A percentile compares a stretch with the other conserved stretches of the same genome.
These are phyloP conservation scores for Syrrhaptes paradoxus DNA, from an alignment of 2,113 vertebrate genomes.

Conservation along the genomic window DNA sequence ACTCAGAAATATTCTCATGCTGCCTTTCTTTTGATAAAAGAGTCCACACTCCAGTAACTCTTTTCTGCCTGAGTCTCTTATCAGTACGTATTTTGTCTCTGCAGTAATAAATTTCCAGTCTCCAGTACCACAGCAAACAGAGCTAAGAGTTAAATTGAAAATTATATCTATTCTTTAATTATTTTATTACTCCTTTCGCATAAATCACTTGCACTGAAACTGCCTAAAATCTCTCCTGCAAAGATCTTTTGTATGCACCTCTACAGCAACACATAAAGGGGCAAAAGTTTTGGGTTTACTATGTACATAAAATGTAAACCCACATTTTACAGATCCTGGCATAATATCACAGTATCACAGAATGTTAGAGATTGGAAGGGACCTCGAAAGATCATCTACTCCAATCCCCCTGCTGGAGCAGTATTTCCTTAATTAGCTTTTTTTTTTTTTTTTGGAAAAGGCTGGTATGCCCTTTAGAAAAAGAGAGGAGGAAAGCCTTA, in stretches of 20 bases:
- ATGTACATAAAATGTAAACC: neutral
- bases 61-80: neutral
- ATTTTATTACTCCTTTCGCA: slow-evolving; percentile 28
- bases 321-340: neutral
- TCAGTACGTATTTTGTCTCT: neutral
- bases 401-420: too few relatives aligned
- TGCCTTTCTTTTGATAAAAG: neutral
- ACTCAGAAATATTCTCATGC: neutral
- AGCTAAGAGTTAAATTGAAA: slow-evolving; percentile 37
- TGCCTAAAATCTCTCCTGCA: slow-evolving; percentile 7
- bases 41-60: neutral
- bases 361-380: too few relatives aligned
- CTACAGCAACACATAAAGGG: neutral
- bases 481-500: neutral
- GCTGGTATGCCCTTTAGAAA: neutral
- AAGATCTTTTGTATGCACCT: neutral
- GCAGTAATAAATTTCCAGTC: neutral
- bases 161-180: slow-evolving; percentile 30
- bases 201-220: slow-evolving; percentile 45
- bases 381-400: too few relatives aligned
- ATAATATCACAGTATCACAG: neutral
- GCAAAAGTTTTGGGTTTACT: slow-evolving; percentile 30
- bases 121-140: neutral
- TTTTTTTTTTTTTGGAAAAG: neutral
- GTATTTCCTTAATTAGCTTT: neutral